A percentile compares a stretch with the other conserved stretches of the same genome.
phyloP scores from a whole-genome alignment of 2,113 vertebrate species.

The Geococcyx californianus region DNA sequence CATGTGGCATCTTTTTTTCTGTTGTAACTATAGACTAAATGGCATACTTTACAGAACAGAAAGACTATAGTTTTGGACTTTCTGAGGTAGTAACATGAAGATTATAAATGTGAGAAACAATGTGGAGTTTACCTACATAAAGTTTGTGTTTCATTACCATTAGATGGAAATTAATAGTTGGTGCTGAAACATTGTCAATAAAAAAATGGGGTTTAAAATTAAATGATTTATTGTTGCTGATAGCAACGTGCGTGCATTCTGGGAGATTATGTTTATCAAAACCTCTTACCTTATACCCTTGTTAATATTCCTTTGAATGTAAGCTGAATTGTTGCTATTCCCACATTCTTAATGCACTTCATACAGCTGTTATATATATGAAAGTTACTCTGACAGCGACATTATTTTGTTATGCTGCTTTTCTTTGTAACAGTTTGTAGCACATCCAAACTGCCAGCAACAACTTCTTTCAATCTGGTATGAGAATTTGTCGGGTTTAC shows the following conservation, averaged over 20 bases:
- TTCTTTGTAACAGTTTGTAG: conserved; percentile 85
- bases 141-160: neutral
- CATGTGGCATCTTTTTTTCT: neutral
- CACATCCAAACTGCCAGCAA: conserved; percentile 97
- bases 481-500: conserved; percentile 88
- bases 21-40: neutral
- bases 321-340: neutral
- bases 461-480: conserved; percentile 97
- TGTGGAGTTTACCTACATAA: neutral
- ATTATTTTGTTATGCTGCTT: neutral
- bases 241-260: neutral
- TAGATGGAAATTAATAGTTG: neutral
- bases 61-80: neutral
- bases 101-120: neutral
- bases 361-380: neutral
- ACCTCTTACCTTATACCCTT: neutral
- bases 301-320: neutral
- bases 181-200: neutral
- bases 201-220: neutral
- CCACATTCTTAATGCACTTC: neutral
- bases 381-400: neutral
- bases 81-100: neutral
- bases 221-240: neutral
- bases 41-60: neutral
- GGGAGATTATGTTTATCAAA: neutral